A percentile compares a stretch with the other conserved stretches of the same genome.
Evolutionary conservation across 1,140 invertebrate species (phyloP).

Genomic region (Campoletis sonorensis): DNA sequence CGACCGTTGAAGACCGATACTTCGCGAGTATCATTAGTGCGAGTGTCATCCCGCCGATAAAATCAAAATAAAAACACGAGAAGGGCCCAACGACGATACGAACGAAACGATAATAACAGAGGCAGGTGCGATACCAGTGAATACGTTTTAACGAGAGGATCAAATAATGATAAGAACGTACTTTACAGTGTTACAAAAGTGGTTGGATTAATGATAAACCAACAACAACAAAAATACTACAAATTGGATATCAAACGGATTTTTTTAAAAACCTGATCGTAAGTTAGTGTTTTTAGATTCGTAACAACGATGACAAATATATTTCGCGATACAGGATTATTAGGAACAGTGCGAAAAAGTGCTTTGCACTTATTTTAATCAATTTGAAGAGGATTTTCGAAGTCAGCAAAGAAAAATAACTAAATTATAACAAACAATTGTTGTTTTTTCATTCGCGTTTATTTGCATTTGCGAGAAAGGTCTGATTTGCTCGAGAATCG

Average conservation of each 20-base stretch:
- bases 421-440: too few species aligned
- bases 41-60: not conserved
- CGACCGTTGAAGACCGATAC: slow-evolving; percentile 48
- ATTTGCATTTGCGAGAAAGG: not conserved
- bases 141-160: not conserved
- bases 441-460: too few species aligned
- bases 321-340: too few species aligned
- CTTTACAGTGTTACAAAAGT: not conserved
- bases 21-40: not conserved
- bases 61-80: slow-evolving; percentile 15
- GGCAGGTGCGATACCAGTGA: not conserved
- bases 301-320: not conserved
- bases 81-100: not conserved
- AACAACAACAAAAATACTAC: too few species aligned
- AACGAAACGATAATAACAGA: not conserved
- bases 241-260: not conserved
- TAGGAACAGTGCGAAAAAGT: too few species aligned
- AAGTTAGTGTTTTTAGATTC: not conserved
- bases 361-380: too few species aligned
- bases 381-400: not conserved
- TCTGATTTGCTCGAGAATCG: not conserved
- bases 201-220: slow-evolving; percentile 6
- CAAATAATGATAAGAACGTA: not conserved
- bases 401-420: not conserved
- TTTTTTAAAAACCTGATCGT: not conserved